Evolutionary conservation across 2,888 invertebrate genomes (phyloP).

Genomic region (Mythimna ferrago): DNA sequence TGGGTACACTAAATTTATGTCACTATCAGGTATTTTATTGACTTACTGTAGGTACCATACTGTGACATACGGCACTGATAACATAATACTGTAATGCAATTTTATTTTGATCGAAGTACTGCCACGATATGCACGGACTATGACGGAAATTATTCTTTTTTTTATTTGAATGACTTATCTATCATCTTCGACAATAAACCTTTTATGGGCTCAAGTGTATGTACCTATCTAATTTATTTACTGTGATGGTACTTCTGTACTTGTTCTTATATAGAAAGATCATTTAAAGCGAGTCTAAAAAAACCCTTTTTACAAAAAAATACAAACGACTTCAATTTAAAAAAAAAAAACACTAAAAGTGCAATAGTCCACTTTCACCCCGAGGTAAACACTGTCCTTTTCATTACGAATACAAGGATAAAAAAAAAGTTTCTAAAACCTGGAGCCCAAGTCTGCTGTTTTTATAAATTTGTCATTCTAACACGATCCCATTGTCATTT

Average conservation of each 20-base stretch:
- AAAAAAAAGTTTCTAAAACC: too few species aligned
- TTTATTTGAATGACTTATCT: neutral
- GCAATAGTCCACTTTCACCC: too few species aligned
- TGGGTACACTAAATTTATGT: neutral
- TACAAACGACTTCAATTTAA: too few species aligned
- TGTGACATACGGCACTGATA: neutral
- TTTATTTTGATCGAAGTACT: conserved; percentile 8
- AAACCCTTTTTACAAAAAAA: too few species aligned
- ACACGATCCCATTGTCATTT: too few species aligned
- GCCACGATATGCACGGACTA: neutral
- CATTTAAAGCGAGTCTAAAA: too few species aligned
- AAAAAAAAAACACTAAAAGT: too few species aligned
- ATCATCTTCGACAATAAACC: neutral
- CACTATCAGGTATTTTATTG: neutral
- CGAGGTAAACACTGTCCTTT: too few species aligned
- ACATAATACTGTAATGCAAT: neutral
- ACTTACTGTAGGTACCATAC: too few species aligned
- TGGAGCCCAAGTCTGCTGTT: too few species aligned
- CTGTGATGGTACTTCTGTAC: neutral
- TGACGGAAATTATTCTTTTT: neutral
- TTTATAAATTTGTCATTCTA: too few species aligned
- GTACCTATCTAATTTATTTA: neutral
- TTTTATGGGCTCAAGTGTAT: neutral
- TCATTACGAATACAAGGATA: too few species aligned
- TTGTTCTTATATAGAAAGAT: neutral